Percentiles rank a stretch among this genome's conserved stretches.
These are phyloP conservation scores for Meda fulgida DNA, from an alignment of 2,797 vertebrate species.

Conservation along the genomic window DNA sequence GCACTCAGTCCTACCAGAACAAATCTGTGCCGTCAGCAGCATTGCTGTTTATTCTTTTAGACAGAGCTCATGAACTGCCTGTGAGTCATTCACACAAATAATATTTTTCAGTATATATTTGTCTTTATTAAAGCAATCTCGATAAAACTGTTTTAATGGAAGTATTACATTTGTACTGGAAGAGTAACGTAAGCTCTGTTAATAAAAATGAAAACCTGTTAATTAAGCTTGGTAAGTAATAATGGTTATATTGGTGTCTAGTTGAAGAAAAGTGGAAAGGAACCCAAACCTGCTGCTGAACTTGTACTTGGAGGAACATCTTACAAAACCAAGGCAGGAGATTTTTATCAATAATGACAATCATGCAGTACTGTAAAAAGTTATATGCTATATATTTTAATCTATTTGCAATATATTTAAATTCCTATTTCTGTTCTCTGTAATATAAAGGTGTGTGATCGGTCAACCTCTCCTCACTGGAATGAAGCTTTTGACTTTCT, in stretches of 20 bases:
- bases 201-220: not conserved
- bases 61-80: slow-evolving; percentile 82
- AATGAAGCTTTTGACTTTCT: slow-evolving; percentile 85
- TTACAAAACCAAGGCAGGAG: slow-evolving; percentile 84
- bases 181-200: not conserved
- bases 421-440: not conserved
- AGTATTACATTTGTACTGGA: not conserved
- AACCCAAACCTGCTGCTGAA: slow-evolving; percentile 82
- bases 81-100: slow-evolving; percentile 72
- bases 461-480: slow-evolving; percentile 83
- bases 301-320: slow-evolving; percentile 78
- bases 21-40: slow-evolving; percentile 80
- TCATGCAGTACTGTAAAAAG: not conserved
- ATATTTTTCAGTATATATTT: no score
- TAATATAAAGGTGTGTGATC: slow-evolving; percentile 77
- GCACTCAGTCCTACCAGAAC: slow-evolving; percentile 80
- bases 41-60: slow-evolving; percentile 86
- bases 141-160: not conserved
- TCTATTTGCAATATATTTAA: not conserved
- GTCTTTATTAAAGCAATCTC: not conserved
- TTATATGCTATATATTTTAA: not conserved
- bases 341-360: not conserved
- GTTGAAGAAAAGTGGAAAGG: slow-evolving; percentile 88
- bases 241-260: slow-evolving; percentile 58
- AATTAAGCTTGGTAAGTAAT: not conserved